Base-by-base conservation (phyloP, 2,113 vertebrate species). In the Felis catus region DNA sequence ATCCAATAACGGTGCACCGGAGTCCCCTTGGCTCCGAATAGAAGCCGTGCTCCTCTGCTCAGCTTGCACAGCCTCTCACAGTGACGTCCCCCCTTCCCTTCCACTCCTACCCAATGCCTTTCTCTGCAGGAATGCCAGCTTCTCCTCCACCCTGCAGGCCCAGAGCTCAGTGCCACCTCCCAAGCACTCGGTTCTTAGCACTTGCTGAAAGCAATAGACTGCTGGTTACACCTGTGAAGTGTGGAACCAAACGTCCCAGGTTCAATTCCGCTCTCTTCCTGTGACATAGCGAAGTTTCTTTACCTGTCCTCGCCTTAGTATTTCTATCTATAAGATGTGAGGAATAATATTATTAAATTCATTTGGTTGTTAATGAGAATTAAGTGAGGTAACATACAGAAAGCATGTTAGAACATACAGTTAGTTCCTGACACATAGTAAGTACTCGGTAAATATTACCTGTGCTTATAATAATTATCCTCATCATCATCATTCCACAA, bases 361-460 rank as follows among this genome's bases (percentile, higher is more conserved):
- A 88, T 78, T 41, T 29, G 4, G n/a, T 70, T 84, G 39, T 86
- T 85, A 58, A 61, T 82, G 74, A 86, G 61, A 86, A 94, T 61
- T 48, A 55, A 87, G 86, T 65, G 16, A 66, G 36, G 55, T 80
- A 88, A 68, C 33, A 31, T 25, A 55, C 27, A 61, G 39, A 80
- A 81, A 92, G 51, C 36, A 41, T 66, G 27, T 78, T 81, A 83
- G 45, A 29, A 19, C 27, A 18, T 51, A 68, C 21, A 53, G 18
- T 74, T 27, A 61, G 18, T 74, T 18, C 16, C 45, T 66, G 65
- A 23, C n/a, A 81, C 23, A 65, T 21, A 80, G 31, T 70, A 84
- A 63, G 5, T 78, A 31, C 11, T 58, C 51, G 41, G 3, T 89
- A 48, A 61, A 58, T 78, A 84, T 63, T 61, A 45, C 15, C 53